Evolutionary conservation across 2,888 invertebrate genomes (phyloP).

Genomic region (Cheilosia scutellata): DNA sequence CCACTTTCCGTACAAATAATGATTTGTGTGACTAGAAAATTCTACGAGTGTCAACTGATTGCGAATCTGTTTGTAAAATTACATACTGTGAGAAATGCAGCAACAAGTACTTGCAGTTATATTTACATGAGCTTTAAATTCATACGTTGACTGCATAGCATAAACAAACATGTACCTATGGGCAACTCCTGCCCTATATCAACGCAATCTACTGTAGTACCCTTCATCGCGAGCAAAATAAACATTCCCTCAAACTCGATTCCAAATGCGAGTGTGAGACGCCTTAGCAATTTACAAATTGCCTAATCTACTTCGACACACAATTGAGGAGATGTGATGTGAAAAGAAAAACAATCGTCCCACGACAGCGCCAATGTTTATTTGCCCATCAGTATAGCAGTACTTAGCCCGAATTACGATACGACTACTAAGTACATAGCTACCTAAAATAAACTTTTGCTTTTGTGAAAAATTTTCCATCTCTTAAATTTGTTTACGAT

Average conservation of each 20-base stretch:
- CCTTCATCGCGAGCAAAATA: conserved; percentile 13
- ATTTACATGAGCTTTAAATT: no score
- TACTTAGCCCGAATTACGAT: conserved; percentile 20
- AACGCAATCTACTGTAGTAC: conserved; percentile 3
- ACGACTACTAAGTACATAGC: not conserved
- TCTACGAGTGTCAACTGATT: conserved; percentile 24
- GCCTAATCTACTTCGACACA: conserved; percentile 11
- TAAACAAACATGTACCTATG: not conserved
- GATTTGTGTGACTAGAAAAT: conserved; percentile 20
- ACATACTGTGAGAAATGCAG: not conserved
- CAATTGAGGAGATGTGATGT: conserved; percentile 7
- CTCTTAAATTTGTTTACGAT: conserved; percentile 52
- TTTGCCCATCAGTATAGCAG: not conserved
- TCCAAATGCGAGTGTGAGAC: not conserved
- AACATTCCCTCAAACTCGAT: conserved; percentile 6
- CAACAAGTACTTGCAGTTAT: not conserved
- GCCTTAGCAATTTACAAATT: conserved; percentile 24
- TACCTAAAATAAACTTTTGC: conserved; percentile 31
- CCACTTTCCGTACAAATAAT: conserved; percentile 12
- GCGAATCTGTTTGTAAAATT: not conserved
- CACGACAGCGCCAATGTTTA: not conserved
- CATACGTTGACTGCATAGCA: not conserved
- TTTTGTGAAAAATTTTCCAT: conserved; percentile 32
- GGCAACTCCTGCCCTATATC: conserved; percentile 13
- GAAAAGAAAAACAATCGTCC: conserved; percentile 13